Evolutionary conservation across 1,140 invertebrate genomes (phyloP).

Genomic region (Procambarus clarkii): DNA sequence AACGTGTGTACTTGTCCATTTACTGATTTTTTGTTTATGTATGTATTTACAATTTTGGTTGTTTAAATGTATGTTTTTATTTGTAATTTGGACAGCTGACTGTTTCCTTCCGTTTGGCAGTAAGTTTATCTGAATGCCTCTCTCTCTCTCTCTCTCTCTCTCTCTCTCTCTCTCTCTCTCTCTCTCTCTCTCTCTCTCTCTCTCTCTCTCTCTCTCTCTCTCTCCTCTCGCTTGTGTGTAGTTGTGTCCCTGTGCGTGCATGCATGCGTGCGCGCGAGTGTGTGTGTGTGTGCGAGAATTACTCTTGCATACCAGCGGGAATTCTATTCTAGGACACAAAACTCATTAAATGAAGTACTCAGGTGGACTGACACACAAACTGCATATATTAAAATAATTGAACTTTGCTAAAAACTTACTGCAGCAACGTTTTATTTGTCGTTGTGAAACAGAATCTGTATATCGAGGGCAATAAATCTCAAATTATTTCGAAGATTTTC

Average conservation of each 20-base stretch:
- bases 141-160: constrained; percentile 15
- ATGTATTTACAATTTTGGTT: too few species aligned
- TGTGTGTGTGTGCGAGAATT: too few species aligned
- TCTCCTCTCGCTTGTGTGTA: background rate
- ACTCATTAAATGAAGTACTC: background rate
- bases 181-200: background rate
- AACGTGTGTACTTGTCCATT: too few species aligned
- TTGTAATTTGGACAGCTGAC: too few species aligned
- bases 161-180: constrained; percentile 16
- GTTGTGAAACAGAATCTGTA: too few species aligned
- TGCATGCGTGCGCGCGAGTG: too few species aligned
- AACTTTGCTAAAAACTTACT: background rate
- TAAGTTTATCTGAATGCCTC: too few species aligned
- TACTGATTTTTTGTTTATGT: too few species aligned
- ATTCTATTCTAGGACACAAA: background rate
- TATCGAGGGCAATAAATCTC: too few species aligned
- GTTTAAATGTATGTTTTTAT: too few species aligned
- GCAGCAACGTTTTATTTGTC: background rate
- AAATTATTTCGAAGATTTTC: too few species aligned
- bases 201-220: background rate
- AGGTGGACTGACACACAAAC: background rate
- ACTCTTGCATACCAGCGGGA: too few species aligned
- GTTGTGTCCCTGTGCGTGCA: background rate
- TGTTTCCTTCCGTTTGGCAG: background rate
- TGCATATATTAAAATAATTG: background rate